Base-by-base conservation (phyloP, 2,113 vertebrate genomes). In the Gambusia affinis region DNA sequence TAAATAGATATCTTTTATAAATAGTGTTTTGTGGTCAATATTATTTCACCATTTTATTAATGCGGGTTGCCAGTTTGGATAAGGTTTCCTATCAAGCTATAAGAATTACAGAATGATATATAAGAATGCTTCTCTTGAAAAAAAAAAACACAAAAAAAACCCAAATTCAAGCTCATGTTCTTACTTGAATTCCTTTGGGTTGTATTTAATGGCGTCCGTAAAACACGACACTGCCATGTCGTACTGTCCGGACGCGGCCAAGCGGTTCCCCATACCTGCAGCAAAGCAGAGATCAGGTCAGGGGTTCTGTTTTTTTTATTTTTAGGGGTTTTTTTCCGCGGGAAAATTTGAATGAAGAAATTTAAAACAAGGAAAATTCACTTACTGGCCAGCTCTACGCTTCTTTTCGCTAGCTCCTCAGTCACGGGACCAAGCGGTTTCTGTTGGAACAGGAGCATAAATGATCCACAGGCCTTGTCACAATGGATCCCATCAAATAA, bases 181-280 rank as follows among this genome's bases (percentile, higher is more conserved):
- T 91, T 76, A 97, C 96, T 94, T 92, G 84, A 93, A 93, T 69
- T 97, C 96, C 68, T 6, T 81, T 30, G 96, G 96, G 72, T 96
- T 96, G 85, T 94, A 91, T 80, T 93, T 93, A 80, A 96, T 89
- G 2, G 97, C 96, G 0, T 93, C 80, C 0, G 95, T 97, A 79
- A 97, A 97, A 51, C 86, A 95, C 17, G 70, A 77, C 61, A 96
- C 90, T 0, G 96, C 96, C 85, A 92, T 85, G 0, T 81, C 67
- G 2, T 93, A 94, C 17, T 78, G 76, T 44, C 94, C 95, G 0
- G 39, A 42, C 39, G 88, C 85, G 3, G 96, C 96, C 0, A 94
- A 88, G 35, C 87, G 75, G 14, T 95, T 95, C 19, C 95, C 96
- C 0, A 75, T 66, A 64, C 80, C 97, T 97, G 83, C 0, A 15